A percentile compares a stretch with the other conserved stretches of the same genome.
These are phyloP conservation scores for Pectinophora gossypiella DNA, from an alignment of 1,140 invertebrate species.

Conservation along the genomic window DNA sequence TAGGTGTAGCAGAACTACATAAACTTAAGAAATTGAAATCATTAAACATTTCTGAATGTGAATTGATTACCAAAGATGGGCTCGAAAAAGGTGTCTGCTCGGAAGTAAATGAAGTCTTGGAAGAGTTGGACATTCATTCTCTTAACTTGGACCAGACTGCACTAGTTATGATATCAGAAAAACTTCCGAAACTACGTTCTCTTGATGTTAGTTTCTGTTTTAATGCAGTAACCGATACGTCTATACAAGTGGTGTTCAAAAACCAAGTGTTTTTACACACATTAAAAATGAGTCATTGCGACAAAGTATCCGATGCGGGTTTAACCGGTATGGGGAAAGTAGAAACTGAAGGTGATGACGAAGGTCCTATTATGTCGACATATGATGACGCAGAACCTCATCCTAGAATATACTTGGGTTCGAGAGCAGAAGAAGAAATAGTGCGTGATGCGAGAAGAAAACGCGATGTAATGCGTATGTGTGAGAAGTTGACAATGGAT, in stretches of 20 bases:
- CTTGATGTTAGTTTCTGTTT: constrained; percentile 82
- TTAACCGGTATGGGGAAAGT: constrained; percentile 78
- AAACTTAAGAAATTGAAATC: constrained; percentile 75
- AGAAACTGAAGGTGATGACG: constrained; percentile 39
- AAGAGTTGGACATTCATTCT: constrained; percentile 78
- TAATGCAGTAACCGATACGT: constrained; percentile 80
- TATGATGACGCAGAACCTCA: constrained; percentile 38
- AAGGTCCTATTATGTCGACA: constrained; percentile 44
- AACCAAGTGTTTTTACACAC: constrained; percentile 77
- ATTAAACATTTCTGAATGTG: constrained; percentile 81
- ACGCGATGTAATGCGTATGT: constrained; percentile 77
- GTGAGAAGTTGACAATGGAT: constrained; percentile 72
- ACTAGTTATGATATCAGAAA: constrained; percentile 75
- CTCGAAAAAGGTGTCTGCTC: constrained; percentile 76
- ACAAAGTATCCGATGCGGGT: constrained; percentile 81
- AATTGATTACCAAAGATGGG: constrained; percentile 78
- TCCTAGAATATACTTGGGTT: constrained; percentile 77
- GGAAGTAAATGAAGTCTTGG: constrained; percentile 51
- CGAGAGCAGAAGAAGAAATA: constrained; percentile 81
- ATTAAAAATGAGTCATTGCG: constrained; percentile 80
- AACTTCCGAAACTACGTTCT: constrained; percentile 75
- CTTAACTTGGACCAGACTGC: constrained; percentile 78
- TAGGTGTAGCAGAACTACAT: constrained; percentile 73
- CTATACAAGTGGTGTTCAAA: constrained; percentile 79
- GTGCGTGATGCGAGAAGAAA: constrained; percentile 79